A percentile compares a stretch with the other conserved stretches of the same genome.
phyloP scores from a whole-genome alignment of 2,888 invertebrate genomes.

The Dendrolimus pini region DNA sequence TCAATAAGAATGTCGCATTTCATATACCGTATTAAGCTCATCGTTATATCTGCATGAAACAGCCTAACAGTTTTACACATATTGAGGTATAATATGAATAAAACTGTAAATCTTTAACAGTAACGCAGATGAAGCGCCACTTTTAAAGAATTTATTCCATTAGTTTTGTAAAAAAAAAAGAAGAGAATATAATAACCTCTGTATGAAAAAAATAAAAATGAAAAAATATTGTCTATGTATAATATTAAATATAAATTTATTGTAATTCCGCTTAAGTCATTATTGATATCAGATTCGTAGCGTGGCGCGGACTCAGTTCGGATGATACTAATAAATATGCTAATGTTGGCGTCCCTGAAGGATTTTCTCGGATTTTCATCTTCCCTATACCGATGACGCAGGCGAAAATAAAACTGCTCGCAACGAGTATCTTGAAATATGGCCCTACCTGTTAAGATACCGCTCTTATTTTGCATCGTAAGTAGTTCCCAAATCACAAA shows the following conservation, averaged over 20 bases:
- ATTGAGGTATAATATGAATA: too few relatives aligned
- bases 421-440: conserved; percentile 42
- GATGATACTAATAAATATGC: conserved; percentile 67
- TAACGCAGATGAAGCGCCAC: too few relatives aligned
- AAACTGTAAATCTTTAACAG: too few relatives aligned
- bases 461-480: conserved; percentile 21
- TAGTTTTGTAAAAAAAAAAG: too few relatives aligned
- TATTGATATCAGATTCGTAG: conserved; percentile 54
- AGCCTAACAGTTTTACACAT: too few relatives aligned
- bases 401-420: conserved; percentile 50
- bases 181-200: too few relatives aligned
- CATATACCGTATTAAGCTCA: too few relatives aligned
- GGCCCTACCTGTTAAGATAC: conserved; percentile 34
- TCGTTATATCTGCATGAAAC: too few relatives aligned
- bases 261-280: conserved; percentile 45
- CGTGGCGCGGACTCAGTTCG: conserved; percentile 32
- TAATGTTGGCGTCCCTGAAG: conserved; percentile 62
- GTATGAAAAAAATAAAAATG: not conserved
- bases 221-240: not conserved
- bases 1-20: too few relatives aligned
- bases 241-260: conserved; percentile 32
- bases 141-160: too few relatives aligned
- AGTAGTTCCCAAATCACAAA: conserved; percentile 25
- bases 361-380: conserved; percentile 66
- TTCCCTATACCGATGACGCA: conserved; percentile 52